A percentile compares a stretch with the other conserved stretches of the same genome.
Conservation (phyloP, 2,113 vertebrate species). For the Lipophrys pholis region DNA sequence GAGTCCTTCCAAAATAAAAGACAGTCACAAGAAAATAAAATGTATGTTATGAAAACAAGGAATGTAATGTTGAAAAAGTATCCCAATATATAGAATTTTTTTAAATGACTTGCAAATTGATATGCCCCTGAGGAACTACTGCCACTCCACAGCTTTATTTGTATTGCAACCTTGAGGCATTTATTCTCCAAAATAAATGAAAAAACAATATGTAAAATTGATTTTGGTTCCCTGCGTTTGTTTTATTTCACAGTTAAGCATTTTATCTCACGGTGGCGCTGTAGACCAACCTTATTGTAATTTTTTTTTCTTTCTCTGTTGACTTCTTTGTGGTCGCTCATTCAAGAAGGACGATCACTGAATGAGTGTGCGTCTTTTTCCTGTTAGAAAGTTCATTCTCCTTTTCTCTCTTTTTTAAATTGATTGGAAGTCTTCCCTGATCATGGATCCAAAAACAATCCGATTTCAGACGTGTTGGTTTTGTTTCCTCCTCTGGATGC, state of each 20-base stretch:
- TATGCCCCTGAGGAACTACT: too few species aligned
- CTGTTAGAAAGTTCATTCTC: not conserved
- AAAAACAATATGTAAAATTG: too few species aligned
- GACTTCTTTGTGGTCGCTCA: not conserved
- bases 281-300: conserved; percentile 9
- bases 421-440: conserved; percentile 30
- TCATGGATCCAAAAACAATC: conserved; percentile 22
- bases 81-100: too few species aligned
- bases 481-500: conserved; percentile 8
- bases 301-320: not conserved
- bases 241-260: not conserved
- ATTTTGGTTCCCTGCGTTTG: too few species aligned
- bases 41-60: too few species aligned
- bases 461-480: not conserved
- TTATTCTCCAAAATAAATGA: too few species aligned
- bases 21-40: too few species aligned
- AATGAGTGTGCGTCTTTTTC: not conserved
- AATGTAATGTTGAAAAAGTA: too few species aligned
- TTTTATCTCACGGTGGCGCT: conserved; percentile 47
- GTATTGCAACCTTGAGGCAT: too few species aligned
- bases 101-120: too few species aligned
- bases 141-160: too few species aligned
- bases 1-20: too few species aligned
- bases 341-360: not conserved
- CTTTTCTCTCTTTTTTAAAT: not conserved